A percentile compares a stretch with the other conserved stretches of the same genome.
phyloP scores from a whole-genome alignment of 2,113 vertebrate species.

The Halcyon senegalensis region DNA sequence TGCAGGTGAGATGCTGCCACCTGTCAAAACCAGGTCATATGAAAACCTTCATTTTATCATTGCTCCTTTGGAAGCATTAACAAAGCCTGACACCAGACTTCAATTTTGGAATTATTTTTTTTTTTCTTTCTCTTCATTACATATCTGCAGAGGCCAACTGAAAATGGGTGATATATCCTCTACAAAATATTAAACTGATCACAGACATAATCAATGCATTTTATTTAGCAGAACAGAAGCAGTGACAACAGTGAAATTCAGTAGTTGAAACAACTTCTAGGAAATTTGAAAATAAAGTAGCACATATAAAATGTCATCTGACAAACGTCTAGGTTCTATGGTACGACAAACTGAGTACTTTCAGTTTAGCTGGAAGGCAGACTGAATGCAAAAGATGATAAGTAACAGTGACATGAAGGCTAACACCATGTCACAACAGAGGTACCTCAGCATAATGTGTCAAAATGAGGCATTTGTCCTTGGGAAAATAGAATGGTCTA shows the following conservation, averaged over 20 bases:
- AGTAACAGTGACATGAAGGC: slow-evolving; percentile 20
- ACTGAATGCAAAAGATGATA: neutral
- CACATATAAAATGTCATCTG: neutral
- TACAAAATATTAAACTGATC: neutral
- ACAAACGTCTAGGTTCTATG: neutral
- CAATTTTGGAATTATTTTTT: neutral
- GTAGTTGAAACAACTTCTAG: neutral
- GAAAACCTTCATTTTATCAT: neutral
- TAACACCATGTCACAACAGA: slow-evolving; percentile 44
- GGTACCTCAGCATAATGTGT: neutral
- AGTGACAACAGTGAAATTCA: neutral
- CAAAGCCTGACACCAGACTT: neutral
- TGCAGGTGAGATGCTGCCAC: neutral
- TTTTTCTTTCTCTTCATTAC: neutral
- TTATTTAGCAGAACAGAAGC: neutral
- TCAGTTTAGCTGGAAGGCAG: neutral
- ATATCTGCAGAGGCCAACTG: neutral
- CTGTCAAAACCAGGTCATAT: neutral
- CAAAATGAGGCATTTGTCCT: slow-evolving; percentile 23
- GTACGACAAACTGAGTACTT: neutral
- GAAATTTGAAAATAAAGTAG: neutral
- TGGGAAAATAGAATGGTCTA: neutral
- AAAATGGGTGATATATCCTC: neutral
- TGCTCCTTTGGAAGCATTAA: neutral
- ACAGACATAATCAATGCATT: neutral